phyloP scores from a whole-genome alignment of 2,113 vertebrate genomes.

The Engystomops pustulosus region DNA sequence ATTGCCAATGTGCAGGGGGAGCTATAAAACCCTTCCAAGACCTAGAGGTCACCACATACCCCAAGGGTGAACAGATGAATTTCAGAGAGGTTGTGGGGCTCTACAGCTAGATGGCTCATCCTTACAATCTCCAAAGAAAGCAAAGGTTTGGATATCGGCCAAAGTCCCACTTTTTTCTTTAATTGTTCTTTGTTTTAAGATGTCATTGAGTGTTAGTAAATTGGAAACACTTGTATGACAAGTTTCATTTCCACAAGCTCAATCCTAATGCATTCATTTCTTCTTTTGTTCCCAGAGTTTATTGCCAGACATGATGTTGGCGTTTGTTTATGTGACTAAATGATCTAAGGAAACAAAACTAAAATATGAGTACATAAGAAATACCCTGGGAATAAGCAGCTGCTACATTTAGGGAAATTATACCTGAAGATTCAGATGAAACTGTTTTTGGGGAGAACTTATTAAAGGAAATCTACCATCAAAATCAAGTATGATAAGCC shows the following conservation, averaged over 20 bases:
- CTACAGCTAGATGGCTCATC: conserved; percentile 22
- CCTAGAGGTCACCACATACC: conserved; percentile 36
- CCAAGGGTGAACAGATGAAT: conserved; percentile 56
- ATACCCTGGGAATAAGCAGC: background rate
- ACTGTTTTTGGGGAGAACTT: background rate
- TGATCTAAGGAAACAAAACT: background rate
- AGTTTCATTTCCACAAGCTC: conserved; percentile 25
- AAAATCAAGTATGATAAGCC: too few relatives aligned
- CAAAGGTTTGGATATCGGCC: conserved; percentile 26
- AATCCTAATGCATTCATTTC: background rate
- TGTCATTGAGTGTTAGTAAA: conserved; percentile 32
- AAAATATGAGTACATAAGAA: background rate
- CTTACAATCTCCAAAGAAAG: conserved; percentile 44
- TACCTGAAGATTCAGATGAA: background rate
- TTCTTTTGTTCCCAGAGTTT: conserved; percentile 26
- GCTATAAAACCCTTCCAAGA: conserved; percentile 20
- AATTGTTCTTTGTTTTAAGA: conserved; percentile 42
- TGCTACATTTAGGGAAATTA: background rate
- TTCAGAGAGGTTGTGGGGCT: conserved; percentile 13
- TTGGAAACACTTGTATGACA: conserved; percentile 45
- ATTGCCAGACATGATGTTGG: conserved; percentile 20
- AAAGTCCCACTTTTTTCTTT: conserved; percentile 38
- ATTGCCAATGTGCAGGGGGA: conserved; percentile 2
- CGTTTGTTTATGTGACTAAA: conserved; percentile 19
- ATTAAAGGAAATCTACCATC: too few relatives aligned